A percentile compares a stretch with the other conserved stretches of the same genome.
phyloP scores from a whole-genome alignment of 2,797 vertebrate species.

The Oryzias dopingdopingensis region DNA sequence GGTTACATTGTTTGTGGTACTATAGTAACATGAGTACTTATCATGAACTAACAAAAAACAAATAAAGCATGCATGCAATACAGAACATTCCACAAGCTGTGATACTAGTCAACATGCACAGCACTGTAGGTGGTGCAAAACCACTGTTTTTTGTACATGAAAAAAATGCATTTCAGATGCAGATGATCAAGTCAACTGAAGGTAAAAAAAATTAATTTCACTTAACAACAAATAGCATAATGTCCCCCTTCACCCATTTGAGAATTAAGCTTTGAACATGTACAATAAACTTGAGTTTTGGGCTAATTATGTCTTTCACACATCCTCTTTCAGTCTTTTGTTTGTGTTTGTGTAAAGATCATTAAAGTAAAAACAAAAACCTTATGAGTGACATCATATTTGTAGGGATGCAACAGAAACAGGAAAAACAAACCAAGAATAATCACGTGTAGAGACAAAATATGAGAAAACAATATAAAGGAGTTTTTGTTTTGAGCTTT shows the following conservation, averaged over 20 bases:
- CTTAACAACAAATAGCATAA: background rate
- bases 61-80: constrained; percentile 19
- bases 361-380: constrained; percentile 1
- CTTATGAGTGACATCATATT: too few relatives aligned
- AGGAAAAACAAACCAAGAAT: too few relatives aligned
- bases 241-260: background rate
- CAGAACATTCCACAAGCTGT: constrained; percentile 2
- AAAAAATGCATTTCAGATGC: constrained; percentile 1
- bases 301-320: background rate
- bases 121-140: constrained; percentile 23
- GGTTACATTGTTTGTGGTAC: constrained; percentile 12
- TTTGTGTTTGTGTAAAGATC: background rate
- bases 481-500: too few relatives aligned
- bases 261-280: constrained; percentile 8
- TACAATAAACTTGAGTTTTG: background rate
- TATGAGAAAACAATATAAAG: too few relatives aligned
- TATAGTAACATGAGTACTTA: background rate
- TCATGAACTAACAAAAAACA: constrained; percentile 10
- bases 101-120: constrained; percentile 12
- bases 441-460: too few relatives aligned
- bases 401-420: too few relatives aligned
- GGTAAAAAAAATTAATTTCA: background rate
- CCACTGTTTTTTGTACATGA: background rate
- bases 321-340: background rate
- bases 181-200: background rate